Percentiles rank a stretch among this genome's conserved stretches.
These are phyloP conservation scores for Peromyscus maniculatus DNA, from an alignment of 2,113 vertebrate species.

Conservation along the genomic window DNA sequence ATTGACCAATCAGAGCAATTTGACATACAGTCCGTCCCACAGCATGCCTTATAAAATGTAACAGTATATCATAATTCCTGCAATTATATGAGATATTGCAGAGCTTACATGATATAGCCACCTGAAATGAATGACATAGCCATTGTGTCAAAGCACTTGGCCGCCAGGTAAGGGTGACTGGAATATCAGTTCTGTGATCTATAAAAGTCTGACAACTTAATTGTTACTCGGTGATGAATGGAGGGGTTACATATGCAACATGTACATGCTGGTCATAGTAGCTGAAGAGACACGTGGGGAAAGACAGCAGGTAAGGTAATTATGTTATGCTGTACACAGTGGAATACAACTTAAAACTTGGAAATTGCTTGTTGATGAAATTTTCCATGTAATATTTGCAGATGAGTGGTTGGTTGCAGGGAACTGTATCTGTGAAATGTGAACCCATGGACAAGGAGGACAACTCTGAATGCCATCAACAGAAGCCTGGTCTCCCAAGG, in stretches of 20 bases:
- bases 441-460: rapidly evolving
- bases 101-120: rapidly evolving
- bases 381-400: background rate
- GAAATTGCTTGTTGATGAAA: background rate
- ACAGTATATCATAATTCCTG: background rate
- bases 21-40: too few species aligned
- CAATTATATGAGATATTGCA: background rate
- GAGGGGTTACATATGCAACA: rapidly evolving
- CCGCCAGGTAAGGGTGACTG: background rate
- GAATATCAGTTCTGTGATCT: background rate
- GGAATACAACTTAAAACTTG: background rate
- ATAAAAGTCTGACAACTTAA: background rate
- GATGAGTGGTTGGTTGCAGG: background rate
- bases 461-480: background rate
- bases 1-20: too few species aligned
- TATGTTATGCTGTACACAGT: background rate
- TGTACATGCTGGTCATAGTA: too few species aligned
- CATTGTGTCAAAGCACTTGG: background rate
- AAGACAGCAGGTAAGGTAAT: rapidly evolving
- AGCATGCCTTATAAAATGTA: background rate
- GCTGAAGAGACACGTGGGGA: background rate
- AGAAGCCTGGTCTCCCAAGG: background rate
- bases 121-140: background rate
- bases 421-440: background rate
- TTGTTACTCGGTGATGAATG: background rate